Evolutionary conservation across 2,113 vertebrate species (phyloP).

Genomic region (Serinus canaria): DNA sequence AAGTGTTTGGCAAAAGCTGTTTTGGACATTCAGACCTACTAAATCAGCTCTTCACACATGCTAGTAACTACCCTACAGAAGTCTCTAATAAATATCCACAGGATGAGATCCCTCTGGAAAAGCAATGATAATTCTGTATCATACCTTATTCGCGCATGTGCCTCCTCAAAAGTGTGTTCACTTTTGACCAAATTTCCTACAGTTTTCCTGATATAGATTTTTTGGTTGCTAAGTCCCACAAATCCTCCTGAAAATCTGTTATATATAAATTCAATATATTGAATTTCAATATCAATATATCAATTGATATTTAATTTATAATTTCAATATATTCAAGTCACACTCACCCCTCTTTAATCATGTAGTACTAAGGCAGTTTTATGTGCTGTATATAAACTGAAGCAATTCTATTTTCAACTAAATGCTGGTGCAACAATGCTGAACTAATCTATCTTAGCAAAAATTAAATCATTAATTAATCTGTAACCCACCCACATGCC

Average conservation of each 20-base stretch:
- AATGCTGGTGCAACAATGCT: neutral
- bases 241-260: neutral
- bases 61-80: neutral
- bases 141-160: neutral
- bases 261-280: neutral
- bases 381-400: neutral
- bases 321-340: neutral
- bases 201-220: neutral
- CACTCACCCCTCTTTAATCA: neutral
- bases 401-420: neutral
- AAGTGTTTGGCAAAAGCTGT: neutral
- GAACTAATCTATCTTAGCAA: neutral
- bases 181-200: neutral
- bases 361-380: neutral
- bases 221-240: neutral
- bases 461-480: neutral
- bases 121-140: neutral
- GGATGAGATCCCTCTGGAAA: neutral
- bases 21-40: neutral
- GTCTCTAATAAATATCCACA: neutral
- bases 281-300: neutral
- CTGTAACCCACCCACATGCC: neutral
- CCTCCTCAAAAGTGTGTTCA: neutral
- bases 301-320: neutral
- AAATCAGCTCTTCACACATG: neutral